Evolutionary conservation across 2,113 vertebrate species (phyloP), one percentile per base, ranked within the genome.

Genomic region (Sisor rabdophorus): DNA sequence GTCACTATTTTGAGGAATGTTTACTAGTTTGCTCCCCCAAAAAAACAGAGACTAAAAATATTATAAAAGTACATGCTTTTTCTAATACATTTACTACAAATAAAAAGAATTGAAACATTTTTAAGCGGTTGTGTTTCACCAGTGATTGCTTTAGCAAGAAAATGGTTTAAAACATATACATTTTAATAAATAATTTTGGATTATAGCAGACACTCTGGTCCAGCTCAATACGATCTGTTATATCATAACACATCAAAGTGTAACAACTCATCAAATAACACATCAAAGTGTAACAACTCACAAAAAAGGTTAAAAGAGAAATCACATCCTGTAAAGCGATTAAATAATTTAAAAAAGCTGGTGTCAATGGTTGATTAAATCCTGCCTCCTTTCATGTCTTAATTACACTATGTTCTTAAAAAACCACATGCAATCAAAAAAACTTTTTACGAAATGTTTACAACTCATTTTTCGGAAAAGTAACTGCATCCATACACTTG

Each of bases 401-500:
- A 11, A 44, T 44, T 44, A 44, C 28, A 32, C 9, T n/a, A 63
- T 40, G 3, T 47, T 65, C 11, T 65, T 36, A 32, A 17, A 63
- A 40, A 30, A 36, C 36, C 5, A 36, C 5, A 44, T 7, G 4
- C 40, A 44, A 65, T 22, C 20, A 65, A 54, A 75, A 28, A 76
- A 40, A 12, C 52, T 44, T 56, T 3, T 20, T 6, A 65, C 17
- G n/a, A 19, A n/a, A 30, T 11, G 58, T 26, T 55, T 12, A n/a
- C 19, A 30, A 53, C 47, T 26, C 9, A n/a, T 26, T 17, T 47
- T 30, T 78, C 26, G 13, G n/a, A 64, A 58, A 28, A 19, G 36
- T 36, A 76, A 65, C 48, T 55, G 22, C 16, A 32, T 52, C 36
- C 85, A 1, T 89, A 89, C 88, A 83, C 71, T 86, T 86, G 72